Evolutionary conservation across 2,797 vertebrate species (phyloP).

Genomic region (Tragelaphus oryx): DNA sequence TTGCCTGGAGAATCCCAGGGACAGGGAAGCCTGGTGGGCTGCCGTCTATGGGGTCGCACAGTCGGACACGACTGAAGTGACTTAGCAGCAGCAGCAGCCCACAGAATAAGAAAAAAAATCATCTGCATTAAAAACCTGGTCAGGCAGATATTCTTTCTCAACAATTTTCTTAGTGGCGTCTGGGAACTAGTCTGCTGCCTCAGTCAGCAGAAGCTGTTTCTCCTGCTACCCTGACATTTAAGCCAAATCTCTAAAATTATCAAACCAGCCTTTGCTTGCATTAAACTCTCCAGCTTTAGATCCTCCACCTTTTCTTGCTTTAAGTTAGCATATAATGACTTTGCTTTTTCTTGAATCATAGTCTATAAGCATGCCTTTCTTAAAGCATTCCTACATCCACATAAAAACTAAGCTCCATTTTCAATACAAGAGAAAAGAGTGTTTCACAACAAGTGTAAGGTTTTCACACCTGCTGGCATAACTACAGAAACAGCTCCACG

Average conservation of each 20-base stretch:
- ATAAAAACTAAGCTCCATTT: background rate
- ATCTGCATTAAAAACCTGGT: background rate
- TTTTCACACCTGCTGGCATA: background rate
- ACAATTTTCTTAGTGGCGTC: background rate
- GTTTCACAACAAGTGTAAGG: background rate
- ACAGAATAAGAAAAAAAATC: background rate
- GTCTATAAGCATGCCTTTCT: background rate
- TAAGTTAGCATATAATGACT: background rate
- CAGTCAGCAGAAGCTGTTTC: background rate
- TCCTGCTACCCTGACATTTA: background rate
- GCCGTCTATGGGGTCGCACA: too few relatives aligned
- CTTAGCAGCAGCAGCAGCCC: too few relatives aligned
- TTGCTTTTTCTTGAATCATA: background rate
- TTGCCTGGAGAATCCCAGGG: too few relatives aligned
- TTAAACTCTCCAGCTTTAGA: background rate
- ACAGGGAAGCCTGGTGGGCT: too few relatives aligned
- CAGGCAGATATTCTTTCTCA: background rate
- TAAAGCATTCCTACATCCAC: background rate
- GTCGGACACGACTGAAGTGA: too few relatives aligned
- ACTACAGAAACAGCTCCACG: background rate
- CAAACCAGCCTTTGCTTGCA: background rate
- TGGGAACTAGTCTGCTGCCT: background rate
- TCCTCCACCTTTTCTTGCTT: background rate
- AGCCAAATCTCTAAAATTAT: background rate
- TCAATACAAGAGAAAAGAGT: background rate